These are phyloP conservation scores for Ctenochaetus hawaiiensis DNA, from an alignment of 2,797 vertebrate species.

Conservation along the genomic window DNA sequence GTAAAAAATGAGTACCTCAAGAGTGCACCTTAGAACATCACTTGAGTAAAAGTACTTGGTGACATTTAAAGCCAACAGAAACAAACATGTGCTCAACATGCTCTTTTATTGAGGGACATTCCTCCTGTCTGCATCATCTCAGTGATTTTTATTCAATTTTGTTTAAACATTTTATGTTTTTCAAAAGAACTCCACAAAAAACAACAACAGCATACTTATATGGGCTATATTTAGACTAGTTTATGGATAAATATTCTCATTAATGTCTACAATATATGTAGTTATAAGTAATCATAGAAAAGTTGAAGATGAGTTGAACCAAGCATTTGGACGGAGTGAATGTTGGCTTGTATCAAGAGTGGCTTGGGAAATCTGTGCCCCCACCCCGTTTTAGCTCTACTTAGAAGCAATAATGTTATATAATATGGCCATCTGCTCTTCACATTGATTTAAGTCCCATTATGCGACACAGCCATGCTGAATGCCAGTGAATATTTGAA, in stretches of 20 bases:
- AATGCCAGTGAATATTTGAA: slow-evolving; percentile 35
- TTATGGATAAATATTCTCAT: not conserved
- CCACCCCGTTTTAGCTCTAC: slow-evolving; percentile 55
- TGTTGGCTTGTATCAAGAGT: slow-evolving; percentile 40
- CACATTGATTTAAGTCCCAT: slow-evolving; percentile 65
- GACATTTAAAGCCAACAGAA: no score
- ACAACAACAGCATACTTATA: no score
- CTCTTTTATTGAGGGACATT: not conserved
- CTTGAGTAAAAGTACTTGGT: not conserved
- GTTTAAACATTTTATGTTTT: not conserved
- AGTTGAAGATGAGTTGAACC: slow-evolving; percentile 1
- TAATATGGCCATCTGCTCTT: slow-evolving; percentile 81
- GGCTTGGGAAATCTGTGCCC: slow-evolving; percentile 74
- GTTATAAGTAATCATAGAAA: slow-evolving; percentile 19
- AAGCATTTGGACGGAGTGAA: slow-evolving; percentile 10
- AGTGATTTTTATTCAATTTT: not conserved
- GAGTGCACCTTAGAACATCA: not conserved
- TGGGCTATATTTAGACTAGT: not conserved
- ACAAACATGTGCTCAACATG: not conserved
- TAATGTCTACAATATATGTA: not conserved
- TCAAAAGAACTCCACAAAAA: not conserved
- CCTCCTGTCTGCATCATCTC: not conserved
- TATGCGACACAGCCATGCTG: slow-evolving; percentile 26
- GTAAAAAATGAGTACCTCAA: not conserved
- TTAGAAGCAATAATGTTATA: slow-evolving; percentile 78